These are phyloP conservation scores for Ichneumon xanthorius DNA, from an alignment of 2,888 invertebrate species.

Conservation along the genomic window DNA sequence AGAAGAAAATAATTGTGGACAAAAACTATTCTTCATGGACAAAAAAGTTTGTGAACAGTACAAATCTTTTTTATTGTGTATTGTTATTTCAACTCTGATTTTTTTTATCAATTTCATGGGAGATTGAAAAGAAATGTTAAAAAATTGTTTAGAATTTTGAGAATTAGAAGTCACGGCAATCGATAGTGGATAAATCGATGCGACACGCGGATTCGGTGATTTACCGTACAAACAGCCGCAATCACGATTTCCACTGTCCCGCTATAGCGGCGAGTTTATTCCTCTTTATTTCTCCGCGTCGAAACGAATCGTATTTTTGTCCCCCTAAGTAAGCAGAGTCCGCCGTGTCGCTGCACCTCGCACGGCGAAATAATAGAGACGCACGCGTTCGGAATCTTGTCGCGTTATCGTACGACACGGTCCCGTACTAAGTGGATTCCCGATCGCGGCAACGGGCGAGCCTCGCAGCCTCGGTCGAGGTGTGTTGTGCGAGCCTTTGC, in stretches of 20 bases:
- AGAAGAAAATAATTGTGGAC: too few relatives aligned
- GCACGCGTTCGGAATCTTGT: constrained; percentile 66
- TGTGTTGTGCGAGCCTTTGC: constrained; percentile 1
- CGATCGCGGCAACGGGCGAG: constrained; percentile 52
- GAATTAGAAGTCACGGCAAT: too few relatives aligned
- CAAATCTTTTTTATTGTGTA: too few relatives aligned
- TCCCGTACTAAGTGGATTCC: constrained; percentile 64
- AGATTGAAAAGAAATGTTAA: too few relatives aligned
- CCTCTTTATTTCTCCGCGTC: background rate
- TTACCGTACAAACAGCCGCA: background rate
- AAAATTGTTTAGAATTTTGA: too few relatives aligned
- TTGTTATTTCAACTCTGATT: too few relatives aligned
- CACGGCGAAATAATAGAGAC: constrained; percentile 66
- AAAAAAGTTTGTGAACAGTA: too few relatives aligned
- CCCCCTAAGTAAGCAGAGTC: constrained; percentile 12
- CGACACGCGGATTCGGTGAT: background rate
- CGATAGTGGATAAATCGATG: too few relatives aligned
- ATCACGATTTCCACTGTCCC: constrained; percentile 7
- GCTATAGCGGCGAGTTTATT: constrained; percentile 5
- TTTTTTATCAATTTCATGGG: too few relatives aligned
- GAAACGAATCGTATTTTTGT: background rate
- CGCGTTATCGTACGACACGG: constrained; percentile 73
- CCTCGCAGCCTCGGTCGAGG: constrained; percentile 23
- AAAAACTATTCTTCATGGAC: too few relatives aligned
- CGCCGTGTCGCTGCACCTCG: constrained; percentile 43